These are phyloP conservation scores for Lophius americanus DNA, from an alignment of 2,797 vertebrate genomes.

Conservation along the genomic window DNA sequence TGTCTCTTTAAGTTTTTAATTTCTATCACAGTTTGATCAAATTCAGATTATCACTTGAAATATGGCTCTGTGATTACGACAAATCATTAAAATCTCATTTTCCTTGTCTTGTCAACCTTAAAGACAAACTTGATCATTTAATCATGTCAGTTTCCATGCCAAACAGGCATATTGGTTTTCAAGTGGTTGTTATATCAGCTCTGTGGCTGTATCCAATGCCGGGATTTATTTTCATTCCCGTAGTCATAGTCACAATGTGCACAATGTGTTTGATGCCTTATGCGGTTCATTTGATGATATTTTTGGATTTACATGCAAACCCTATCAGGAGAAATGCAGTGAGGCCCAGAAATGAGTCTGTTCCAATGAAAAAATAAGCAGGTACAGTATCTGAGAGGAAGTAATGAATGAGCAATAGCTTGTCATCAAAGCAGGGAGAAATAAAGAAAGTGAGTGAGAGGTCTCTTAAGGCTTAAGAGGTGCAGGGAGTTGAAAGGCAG, in stretches of 20 bases:
- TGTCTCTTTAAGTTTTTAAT: slow-evolving; percentile 1
- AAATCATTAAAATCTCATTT: slow-evolving; percentile 30
- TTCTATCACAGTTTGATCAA: slow-evolving; percentile 6
- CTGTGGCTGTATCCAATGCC: slow-evolving; percentile 1
- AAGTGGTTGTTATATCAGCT: not conserved
- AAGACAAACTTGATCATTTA: slow-evolving; percentile 2
- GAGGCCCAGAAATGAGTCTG: no score
- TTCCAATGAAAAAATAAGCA: no score
- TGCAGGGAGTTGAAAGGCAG: slow-evolving; percentile 7
- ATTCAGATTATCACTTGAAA: not conserved
- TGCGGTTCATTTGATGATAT: not conserved
- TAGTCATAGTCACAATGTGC: slow-evolving; percentile 10
- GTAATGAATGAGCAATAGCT: slow-evolving; percentile 7
- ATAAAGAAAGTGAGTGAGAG: not conserved
- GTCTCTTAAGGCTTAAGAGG: not conserved
- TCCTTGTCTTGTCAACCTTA: slow-evolving; percentile 10
- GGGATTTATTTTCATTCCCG: not conserved
- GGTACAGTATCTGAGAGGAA: not conserved
- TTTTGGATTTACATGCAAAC: no score
- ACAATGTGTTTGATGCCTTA: slow-evolving; percentile 9
- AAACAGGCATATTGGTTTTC: slow-evolving; percentile 9
- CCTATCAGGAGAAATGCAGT: no score
- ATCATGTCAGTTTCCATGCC: slow-evolving; percentile 18
- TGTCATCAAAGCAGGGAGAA: slow-evolving; percentile 14
- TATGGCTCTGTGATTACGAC: not conserved